Percentiles rank a stretch among this genome's conserved stretches.
These are phyloP conservation scores for Oreohelix idahoensis DNA, from an alignment of 1,140 invertebrate genomes.

Conservation along the genomic window DNA sequence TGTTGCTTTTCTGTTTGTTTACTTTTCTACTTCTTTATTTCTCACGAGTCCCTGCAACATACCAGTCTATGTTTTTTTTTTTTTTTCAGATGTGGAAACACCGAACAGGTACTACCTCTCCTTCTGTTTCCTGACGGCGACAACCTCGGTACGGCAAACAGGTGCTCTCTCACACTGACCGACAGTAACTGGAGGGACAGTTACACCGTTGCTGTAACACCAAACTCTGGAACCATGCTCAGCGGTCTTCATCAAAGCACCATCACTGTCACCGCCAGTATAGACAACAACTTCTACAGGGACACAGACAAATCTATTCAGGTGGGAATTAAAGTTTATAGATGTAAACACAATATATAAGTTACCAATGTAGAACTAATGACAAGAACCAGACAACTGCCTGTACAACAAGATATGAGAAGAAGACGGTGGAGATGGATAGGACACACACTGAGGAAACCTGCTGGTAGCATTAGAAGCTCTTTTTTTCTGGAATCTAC, in stretches of 20 bases:
- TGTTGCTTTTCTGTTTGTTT: too few relatives aligned
- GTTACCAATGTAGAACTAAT: too few relatives aligned
- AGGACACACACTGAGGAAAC: too few relatives aligned
- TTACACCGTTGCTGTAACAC: conserved; percentile 8
- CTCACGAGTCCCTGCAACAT: too few relatives aligned
- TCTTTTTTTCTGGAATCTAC: too few relatives aligned
- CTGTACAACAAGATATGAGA: too few relatives aligned
- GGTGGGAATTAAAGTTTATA: not conserved
- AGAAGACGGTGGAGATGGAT: too few relatives aligned
- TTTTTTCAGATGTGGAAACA: conserved; percentile 4
- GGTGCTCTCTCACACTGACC: not conserved
- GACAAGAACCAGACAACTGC: too few relatives aligned
- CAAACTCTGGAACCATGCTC: not conserved
- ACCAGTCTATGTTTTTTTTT: too few relatives aligned
- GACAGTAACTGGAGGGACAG: not conserved
- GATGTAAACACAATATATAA: not conserved
- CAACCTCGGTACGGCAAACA: not conserved
- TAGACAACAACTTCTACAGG: conserved; percentile 4
- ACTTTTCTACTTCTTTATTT: too few relatives aligned
- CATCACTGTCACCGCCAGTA: not conserved
- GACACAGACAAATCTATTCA: not conserved
- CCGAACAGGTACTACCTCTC: not conserved
- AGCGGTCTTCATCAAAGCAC: not conserved
- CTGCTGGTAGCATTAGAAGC: too few relatives aligned
- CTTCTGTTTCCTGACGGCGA: not conserved